These are phyloP conservation scores for Amblyjoppa proteus DNA, from an alignment of 2,888 invertebrate species.

Conservation along the genomic window DNA sequence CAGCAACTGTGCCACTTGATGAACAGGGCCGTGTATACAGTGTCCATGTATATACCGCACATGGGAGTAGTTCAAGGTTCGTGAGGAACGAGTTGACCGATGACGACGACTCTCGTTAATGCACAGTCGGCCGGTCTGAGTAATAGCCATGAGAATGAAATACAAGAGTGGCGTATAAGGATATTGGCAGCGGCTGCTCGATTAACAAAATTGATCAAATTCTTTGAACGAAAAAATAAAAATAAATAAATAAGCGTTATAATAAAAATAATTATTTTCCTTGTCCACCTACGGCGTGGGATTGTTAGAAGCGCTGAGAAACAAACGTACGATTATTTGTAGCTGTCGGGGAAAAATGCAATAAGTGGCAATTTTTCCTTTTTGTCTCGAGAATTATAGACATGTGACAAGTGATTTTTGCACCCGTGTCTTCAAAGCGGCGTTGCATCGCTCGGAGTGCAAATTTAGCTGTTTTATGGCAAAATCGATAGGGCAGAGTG, in stretches of 20 bases:
- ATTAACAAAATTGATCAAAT: background rate
- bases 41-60: background rate
- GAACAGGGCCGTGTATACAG: background rate
- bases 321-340: background rate
- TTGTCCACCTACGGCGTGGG: background rate
- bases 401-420: too few relatives aligned
- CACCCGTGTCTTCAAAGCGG: too few relatives aligned
- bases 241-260: background rate
- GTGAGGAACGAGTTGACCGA: conserved; percentile 42
- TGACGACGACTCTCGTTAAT: conserved; percentile 23
- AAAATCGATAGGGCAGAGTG: too few relatives aligned
- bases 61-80: conserved; percentile 60
- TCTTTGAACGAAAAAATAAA: background rate
- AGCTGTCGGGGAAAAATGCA: background rate
- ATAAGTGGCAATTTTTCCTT: too few relatives aligned
- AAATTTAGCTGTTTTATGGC: too few relatives aligned
- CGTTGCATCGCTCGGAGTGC: too few relatives aligned
- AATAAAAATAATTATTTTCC: background rate
- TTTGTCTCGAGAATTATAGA: too few relatives aligned
- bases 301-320: background rate
- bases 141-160: background rate
- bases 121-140: background rate
- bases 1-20: background rate
- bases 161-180: conserved; percentile 22
- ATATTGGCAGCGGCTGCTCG: background rate